These are phyloP conservation scores for Drosophila paracracens DNA, from an alignment of 2,888 invertebrate genomes.

Conservation along the genomic window DNA sequence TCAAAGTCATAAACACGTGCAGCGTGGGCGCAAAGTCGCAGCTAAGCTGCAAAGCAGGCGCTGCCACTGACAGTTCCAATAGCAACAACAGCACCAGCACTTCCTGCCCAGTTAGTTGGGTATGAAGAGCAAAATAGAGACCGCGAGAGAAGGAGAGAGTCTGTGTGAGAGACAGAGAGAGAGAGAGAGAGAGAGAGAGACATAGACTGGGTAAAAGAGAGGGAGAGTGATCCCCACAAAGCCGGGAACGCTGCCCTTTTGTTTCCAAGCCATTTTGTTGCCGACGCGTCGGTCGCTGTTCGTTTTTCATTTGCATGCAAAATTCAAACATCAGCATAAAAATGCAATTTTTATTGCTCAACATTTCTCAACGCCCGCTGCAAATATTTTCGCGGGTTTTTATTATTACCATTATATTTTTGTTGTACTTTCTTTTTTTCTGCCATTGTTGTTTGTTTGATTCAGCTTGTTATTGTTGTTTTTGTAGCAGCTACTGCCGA, in stretches of 20 bases:
- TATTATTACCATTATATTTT: slow-evolving; percentile 66
- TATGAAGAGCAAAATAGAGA: neutral
- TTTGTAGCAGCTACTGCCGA: slow-evolving; percentile 38
- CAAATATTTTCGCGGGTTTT: slow-evolving; percentile 82
- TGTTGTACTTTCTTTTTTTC: slow-evolving; percentile 23
- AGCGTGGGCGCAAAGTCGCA: slow-evolving; percentile 81
- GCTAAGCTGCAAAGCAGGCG: slow-evolving; percentile 71
- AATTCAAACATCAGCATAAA: slow-evolving; percentile 84
- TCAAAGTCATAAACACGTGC: slow-evolving; percentile 83
- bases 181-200: slow-evolving; percentile 7
- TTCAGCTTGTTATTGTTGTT: slow-evolving; percentile 52
- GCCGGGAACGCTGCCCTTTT: slow-evolving; percentile 50
- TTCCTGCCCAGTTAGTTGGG: slow-evolving; percentile 57
- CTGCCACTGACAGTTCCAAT: slow-evolving; percentile 68
- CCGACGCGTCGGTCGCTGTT: slow-evolving; percentile 57
- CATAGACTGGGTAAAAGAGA: neutral
- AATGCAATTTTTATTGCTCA: slow-evolving; percentile 84
- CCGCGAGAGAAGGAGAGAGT: slow-evolving; percentile 5
- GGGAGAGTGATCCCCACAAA: slow-evolving; percentile 48
- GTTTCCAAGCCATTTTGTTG: slow-evolving; percentile 75
- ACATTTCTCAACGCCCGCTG: slow-evolving; percentile 81
- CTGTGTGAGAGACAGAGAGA: neutral
- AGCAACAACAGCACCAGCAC: slow-evolving; percentile 53
- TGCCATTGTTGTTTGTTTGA: slow-evolving; percentile 70
- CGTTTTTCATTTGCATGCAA: slow-evolving; percentile 83